Evolutionary conservation across 2,797 vertebrate genomes (phyloP), one percentile per base, ranked within the genome.

Genomic region (Megaceryle alcyon): DNA sequence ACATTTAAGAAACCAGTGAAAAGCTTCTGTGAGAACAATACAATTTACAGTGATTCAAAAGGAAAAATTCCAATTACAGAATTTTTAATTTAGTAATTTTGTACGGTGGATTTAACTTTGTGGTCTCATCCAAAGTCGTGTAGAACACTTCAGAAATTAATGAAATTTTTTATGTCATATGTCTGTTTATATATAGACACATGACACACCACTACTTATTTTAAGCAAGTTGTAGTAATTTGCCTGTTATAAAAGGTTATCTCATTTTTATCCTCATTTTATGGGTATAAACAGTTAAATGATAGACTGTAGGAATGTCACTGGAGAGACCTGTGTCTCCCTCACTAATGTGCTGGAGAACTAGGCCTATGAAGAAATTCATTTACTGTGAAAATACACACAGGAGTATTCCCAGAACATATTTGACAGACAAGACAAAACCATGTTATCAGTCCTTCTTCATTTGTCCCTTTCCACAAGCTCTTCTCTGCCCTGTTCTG

Each of bases 351-450:
- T 56, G 64, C 43, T n/a, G 35, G 43, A 80, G 41, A 48, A 12
- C 37, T 31, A 39, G 53, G 9, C 19, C 0, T 0, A 43, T 0
- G 0, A 12, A 78, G 44, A 81, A 78, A 78, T n/a, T 29, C 19
- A 78, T 65, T 75, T 86, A 21, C n/a, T 1, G 0, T 16, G 41
- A 54, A 83, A 83, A 79, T 23, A 22, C 15, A 15, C 0, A 0
- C 35, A 35, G 71, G 43, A 66, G 57, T 51, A 83, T 37, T 69
- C 68, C 41, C 56, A 73, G 28, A 85, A 37, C 13, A 7, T 5
- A 53, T 31, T 7, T 43, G 43, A 35, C n/a, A 51, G 29, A 53
- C 0, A 0, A 70, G 44, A 68, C 33, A 59, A 61, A 90, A 61
- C 8, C 6, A 5, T 22, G 18, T 80, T 43, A 41, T 11, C 4